Evolutionary conservation across 2,113 vertebrate genomes (phyloP).

Genomic region (Eonycteris spelaea): DNA sequence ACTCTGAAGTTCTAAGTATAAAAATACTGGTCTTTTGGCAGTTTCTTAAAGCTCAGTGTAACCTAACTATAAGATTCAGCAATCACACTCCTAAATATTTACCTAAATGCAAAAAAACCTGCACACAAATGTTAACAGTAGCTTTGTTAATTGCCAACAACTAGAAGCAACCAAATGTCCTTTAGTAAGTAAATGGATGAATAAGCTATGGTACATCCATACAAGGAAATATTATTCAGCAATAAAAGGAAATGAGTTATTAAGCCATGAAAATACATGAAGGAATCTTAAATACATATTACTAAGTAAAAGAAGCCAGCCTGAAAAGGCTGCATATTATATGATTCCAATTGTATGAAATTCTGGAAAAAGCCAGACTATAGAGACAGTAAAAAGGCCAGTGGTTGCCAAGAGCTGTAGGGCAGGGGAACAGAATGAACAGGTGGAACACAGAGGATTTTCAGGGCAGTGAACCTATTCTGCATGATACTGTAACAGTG

Average conservation of each 20-base stretch:
- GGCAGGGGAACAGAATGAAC: not conserved
- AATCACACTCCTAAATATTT: not conserved
- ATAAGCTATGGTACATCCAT: not conserved
- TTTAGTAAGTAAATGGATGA: not conserved
- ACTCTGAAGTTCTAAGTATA: not conserved
- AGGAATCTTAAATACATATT: not conserved
- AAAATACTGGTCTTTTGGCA: not conserved
- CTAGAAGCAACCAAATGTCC: not conserved
- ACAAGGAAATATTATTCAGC: not conserved
- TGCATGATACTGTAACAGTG: not conserved
- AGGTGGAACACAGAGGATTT: not conserved
- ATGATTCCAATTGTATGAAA: not conserved
- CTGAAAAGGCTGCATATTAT: not conserved
- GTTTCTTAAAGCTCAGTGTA: not conserved
- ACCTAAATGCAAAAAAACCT: not conserved
- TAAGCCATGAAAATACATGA: not conserved
- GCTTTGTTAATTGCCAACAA: not conserved
- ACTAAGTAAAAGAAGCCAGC: not conserved
- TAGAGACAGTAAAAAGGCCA: not conserved
- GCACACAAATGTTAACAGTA: not conserved
- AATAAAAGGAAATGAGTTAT: slow-evolving; percentile 10
- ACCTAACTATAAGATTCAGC: not conserved
- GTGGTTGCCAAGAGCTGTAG: not conserved
- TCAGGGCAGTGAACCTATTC: not conserved
- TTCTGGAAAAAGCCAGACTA: not conserved